These are phyloP conservation scores for Amiota communis DNA, from an alignment of 2,888 invertebrate genomes.

Conservation along the genomic window DNA sequence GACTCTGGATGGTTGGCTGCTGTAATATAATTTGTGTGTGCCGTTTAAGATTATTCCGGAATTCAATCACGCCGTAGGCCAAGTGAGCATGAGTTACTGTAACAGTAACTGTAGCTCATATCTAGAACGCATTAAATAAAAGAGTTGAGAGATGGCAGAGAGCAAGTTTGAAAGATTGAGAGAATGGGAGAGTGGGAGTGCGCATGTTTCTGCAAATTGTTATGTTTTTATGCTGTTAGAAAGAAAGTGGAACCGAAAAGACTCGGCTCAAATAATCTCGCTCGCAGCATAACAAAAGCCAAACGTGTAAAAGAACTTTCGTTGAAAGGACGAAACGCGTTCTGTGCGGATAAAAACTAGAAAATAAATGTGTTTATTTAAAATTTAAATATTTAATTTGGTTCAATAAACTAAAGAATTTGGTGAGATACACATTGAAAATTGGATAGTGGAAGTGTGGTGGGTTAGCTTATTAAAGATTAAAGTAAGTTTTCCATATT, in stretches of 20 bases:
- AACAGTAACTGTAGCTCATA: too few species aligned
- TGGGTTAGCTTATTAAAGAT: not conserved
- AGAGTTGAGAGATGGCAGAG: too few species aligned
- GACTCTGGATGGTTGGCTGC: not conserved
- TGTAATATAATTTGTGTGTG: too few species aligned
- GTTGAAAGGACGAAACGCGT: not conserved
- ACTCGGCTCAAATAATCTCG: not conserved
- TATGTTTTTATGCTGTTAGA: conserved; percentile 1
- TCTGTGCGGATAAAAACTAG: too few species aligned
- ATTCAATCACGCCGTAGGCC: too few species aligned
- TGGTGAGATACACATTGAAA: not conserved
- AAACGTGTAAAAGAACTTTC: not conserved
- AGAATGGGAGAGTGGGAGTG: conserved; percentile 8
- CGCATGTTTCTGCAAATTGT: conserved; percentile 37
- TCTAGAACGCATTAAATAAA: too few species aligned
- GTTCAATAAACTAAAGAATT: too few species aligned
- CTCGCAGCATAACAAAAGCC: conserved; percentile 19
- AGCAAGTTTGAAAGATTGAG: not conserved
- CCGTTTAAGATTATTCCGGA: too few species aligned
- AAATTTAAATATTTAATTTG: too few species aligned
- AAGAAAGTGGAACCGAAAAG: not conserved
- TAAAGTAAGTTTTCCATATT: too few species aligned
- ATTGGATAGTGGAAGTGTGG: not conserved
- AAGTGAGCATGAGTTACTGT: too few species aligned
- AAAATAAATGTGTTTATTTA: too few species aligned